Percentiles rank a stretch among this genome's conserved stretches.
phyloP scores from a whole-genome alignment of 2,113 vertebrate species.

The Zosterops hypoxanthus region DNA sequence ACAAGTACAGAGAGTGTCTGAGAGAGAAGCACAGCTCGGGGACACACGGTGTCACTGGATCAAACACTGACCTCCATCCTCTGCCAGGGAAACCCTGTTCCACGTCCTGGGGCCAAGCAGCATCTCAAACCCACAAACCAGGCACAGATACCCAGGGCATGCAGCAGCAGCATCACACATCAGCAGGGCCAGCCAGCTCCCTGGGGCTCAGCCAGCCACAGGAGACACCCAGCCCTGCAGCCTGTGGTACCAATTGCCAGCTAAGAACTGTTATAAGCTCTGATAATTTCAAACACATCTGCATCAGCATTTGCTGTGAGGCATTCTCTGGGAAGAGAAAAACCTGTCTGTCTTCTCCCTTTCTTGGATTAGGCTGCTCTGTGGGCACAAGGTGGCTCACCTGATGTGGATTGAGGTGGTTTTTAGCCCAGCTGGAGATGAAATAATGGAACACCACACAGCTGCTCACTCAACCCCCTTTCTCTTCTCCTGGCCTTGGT shows the following conservation, averaged over 20 bases:
- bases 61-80: neutral
- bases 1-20: neutral
- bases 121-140: neutral
- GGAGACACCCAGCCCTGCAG: neutral
- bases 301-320: neutral
- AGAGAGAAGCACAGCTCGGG: neutral
- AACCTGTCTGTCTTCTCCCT: neutral
- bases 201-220: neutral
- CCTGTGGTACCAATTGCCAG: fast-evolving
- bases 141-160: fast-evolving
- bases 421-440: neutral
- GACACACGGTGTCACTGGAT: fast-evolving
- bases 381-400: neutral
- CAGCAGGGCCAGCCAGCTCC: neutral
- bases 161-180: neutral
- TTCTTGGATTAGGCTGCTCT: neutral
- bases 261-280: fast-evolving
- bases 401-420: neutral
- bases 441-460: neutral
- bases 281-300: neutral
- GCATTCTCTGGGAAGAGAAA: neutral
- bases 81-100: neutral
- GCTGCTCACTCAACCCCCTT: neutral
- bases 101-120: neutral
- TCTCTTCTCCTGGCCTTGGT: fast-evolving